Evolutionary conservation across 2,113 vertebrate genomes (phyloP).

Genomic region (Neoarius graeffei): DNA sequence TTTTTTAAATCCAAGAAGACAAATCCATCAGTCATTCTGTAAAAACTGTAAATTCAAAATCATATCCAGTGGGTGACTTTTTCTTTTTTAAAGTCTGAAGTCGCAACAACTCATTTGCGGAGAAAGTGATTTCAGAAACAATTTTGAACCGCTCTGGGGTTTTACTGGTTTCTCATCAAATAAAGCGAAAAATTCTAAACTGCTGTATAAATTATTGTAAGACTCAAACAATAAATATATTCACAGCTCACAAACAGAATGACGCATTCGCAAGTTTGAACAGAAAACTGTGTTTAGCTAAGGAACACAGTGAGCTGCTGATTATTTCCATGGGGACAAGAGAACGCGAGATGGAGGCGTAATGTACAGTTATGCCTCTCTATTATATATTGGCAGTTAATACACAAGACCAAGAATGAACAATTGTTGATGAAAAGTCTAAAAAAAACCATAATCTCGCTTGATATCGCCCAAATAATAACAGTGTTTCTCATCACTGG

Average conservation of each 20-base stretch:
- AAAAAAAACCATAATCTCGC: background rate
- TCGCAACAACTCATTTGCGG: background rate
- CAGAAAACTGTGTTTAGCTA: background rate
- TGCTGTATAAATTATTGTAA: background rate
- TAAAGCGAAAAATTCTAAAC: background rate
- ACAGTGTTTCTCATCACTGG: background rate
- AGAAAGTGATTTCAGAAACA: background rate
- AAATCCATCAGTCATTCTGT: background rate
- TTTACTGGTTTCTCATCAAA: background rate
- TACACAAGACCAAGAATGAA: background rate
- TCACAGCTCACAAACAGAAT: background rate
- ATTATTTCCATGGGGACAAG: background rate
- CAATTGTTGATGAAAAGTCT: background rate
- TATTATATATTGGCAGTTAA: background rate
- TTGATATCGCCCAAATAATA: background rate
- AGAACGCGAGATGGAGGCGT: slow-evolving; percentile 3
- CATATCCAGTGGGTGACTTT: background rate
- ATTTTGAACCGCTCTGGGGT: background rate
- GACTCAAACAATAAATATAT: slow-evolving; percentile 7
- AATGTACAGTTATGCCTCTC: background rate
- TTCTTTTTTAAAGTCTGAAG: background rate
- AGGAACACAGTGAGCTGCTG: background rate
- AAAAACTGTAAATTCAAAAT: slow-evolving; percentile 11
- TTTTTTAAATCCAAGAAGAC: background rate
- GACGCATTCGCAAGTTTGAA: background rate